Conservation (phyloP, 2,113 vertebrate species). For the Athene cunicularia region DNA sequence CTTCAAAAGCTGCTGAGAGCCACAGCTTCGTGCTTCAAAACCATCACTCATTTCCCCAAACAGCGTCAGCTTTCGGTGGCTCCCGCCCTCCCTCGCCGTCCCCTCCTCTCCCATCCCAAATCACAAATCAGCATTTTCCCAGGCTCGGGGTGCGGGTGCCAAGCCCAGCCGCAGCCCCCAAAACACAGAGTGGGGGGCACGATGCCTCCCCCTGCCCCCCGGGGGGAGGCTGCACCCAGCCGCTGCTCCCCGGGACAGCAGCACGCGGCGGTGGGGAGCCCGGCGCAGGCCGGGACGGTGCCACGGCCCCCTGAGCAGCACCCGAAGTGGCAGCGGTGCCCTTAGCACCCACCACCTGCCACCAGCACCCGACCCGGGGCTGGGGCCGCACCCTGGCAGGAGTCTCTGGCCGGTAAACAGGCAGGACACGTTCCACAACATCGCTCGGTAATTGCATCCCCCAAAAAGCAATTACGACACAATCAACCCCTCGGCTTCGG, state of each 20-base stretch:
- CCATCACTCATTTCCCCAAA: background rate
- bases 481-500: background rate
- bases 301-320: background rate
- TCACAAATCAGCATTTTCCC: fast-evolving
- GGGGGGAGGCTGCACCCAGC: fast-evolving
- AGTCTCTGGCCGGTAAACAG: fast-evolving
- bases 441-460: background rate
- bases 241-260: background rate
- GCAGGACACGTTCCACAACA: background rate
- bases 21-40: background rate
- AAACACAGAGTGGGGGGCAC: fast-evolving
- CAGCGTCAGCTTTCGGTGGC: background rate
- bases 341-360: background rate
- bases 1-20: constrained; percentile 45
- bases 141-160: fast-evolving
- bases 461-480: background rate
- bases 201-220: background rate
- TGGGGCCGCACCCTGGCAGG: background rate
- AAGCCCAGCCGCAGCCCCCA: background rate
- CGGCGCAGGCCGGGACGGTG: fast-evolving
- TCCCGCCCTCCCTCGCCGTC: background rate
- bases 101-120: background rate
- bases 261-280: fast-evolving
- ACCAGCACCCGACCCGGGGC: background rate
- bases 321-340: background rate